Evolutionary conservation across 1,140 invertebrate genomes (phyloP).

Genomic region (Parapsyche elsis): DNA sequence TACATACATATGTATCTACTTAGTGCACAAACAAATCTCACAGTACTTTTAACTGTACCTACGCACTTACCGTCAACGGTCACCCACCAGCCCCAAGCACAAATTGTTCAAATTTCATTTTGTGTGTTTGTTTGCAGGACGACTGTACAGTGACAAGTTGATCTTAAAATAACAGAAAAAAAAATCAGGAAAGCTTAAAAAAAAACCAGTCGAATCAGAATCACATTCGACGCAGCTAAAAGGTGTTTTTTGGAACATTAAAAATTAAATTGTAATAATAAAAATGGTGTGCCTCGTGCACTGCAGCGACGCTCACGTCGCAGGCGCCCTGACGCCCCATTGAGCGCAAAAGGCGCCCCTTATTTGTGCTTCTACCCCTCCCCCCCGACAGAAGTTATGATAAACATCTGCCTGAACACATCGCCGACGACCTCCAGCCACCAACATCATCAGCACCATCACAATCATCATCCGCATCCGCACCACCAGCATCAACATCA

Average conservation of each 20-base stretch:
- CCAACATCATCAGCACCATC: conserved; percentile 25
- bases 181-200: neutral
- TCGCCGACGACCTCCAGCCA: conserved; percentile 50
- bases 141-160: neutral
- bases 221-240: no score
- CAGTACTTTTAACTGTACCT: neutral
- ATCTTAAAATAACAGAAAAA: neutral
- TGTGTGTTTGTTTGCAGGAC: conserved; percentile 7
- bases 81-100: neutral
- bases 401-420: conserved; percentile 55
- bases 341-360: neutral
- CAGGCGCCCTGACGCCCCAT: neutral
- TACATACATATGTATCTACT: no score
- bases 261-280: neutral
- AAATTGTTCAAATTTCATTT: neutral
- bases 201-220: no score
- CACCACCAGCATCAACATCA: conserved; percentile 12
- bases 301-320: neutral
- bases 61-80: neutral
- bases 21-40: no score
- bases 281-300: neutral
- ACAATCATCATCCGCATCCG: conserved; percentile 40
- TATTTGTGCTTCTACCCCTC: neutral
- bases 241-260: no score
- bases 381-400: conserved; percentile 40